These are phyloP conservation scores for Tragelaphus oryx DNA, from an alignment of 2,797 vertebrate species.

Conservation along the genomic window DNA sequence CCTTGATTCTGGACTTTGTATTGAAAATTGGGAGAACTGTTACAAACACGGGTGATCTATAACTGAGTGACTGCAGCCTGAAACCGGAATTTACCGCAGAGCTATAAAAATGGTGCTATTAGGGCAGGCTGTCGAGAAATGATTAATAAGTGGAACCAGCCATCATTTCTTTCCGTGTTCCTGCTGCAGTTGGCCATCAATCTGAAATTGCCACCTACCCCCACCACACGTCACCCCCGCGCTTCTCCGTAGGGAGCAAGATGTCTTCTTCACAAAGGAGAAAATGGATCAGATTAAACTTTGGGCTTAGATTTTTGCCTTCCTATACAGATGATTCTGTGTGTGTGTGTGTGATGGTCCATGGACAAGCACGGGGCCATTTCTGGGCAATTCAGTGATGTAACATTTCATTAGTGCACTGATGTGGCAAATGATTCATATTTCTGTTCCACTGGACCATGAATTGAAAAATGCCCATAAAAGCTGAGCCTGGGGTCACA, in stretches of 20 bases:
- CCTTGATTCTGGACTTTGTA: constrained; percentile 1
- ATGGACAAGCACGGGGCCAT: background rate
- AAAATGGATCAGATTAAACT: constrained; percentile 50
- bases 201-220: constrained; percentile 70
- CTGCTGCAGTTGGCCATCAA: constrained; percentile 68
- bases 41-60: constrained; percentile 55
- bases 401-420: background rate
- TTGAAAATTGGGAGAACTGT: background rate
- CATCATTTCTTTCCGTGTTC: constrained; percentile 72
- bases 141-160: constrained; percentile 74
- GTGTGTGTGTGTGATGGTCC: background rate
- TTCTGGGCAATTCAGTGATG: background rate
- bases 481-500: background rate
- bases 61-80: constrained; percentile 59
- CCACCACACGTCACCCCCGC: constrained; percentile 65
- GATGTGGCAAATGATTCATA: constrained; percentile 3
- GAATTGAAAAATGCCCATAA: constrained; percentile 32
- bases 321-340: background rate
- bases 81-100: constrained; percentile 73
- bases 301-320: constrained; percentile 41
- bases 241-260: constrained; percentile 57
- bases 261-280: constrained; percentile 55
- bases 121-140: constrained; percentile 72
- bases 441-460: background rate
- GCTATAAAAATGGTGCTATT: constrained; percentile 72